phyloP scores from a whole-genome alignment of 2,797 vertebrate species.

The Coluber constrictor region DNA sequence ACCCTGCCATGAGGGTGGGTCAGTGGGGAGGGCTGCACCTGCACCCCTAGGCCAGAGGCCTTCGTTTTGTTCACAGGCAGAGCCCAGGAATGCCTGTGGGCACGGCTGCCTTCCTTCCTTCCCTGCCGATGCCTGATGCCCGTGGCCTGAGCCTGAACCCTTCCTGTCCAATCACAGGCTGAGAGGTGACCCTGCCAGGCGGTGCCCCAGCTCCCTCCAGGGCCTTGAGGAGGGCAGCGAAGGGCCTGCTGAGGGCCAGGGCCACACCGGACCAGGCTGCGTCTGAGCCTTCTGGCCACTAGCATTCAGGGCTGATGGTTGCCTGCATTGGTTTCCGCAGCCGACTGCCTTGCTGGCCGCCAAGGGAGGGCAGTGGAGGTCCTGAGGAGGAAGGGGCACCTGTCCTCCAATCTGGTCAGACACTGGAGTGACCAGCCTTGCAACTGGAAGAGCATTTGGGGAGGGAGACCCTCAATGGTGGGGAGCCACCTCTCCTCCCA shows the following conservation, averaged over 20 bases:
- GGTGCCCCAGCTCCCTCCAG: background rate
- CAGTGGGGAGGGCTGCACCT: background rate
- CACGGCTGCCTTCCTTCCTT: background rate
- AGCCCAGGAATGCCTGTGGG: background rate
- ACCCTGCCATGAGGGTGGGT: background rate
- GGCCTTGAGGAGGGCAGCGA: background rate
- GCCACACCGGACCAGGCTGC: background rate
- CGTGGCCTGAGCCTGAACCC: background rate
- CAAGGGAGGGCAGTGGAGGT: no score
- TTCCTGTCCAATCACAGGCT: background rate
- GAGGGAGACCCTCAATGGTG: no score
- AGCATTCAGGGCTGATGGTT: background rate
- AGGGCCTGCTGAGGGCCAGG: background rate
- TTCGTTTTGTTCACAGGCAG: background rate
- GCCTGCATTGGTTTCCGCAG: background rate
- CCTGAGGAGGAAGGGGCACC: background rate
- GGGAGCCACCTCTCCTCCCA: no score
- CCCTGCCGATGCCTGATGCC: background rate
- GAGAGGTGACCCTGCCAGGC: background rate
- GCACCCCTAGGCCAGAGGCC: background rate
- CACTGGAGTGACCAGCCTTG: no score
- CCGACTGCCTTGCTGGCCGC: background rate
- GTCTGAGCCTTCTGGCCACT: background rate
- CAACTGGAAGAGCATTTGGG: no score
- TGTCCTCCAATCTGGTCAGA: background rate